Base-by-base conservation (phyloP, 2,888 invertebrate genomes). In the Volucella inanis region DNA sequence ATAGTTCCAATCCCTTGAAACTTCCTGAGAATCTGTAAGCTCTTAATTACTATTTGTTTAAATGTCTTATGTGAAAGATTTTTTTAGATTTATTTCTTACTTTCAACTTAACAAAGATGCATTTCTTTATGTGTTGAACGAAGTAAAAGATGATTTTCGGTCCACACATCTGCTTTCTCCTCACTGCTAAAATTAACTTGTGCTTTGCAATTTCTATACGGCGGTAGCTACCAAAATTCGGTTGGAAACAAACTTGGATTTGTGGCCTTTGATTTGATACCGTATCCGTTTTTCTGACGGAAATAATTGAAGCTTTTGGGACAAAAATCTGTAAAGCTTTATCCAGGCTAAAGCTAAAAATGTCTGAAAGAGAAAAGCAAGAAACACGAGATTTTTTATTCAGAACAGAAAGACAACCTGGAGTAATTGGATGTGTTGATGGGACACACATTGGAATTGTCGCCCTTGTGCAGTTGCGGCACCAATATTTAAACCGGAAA, bases 321-420 rank as follows among this genome's bases (percentile, higher is more conserved):
- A 3, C 22, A 31, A 67, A 39, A n/a, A 22, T 81, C 8, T 75
- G 75, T 47, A 14, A 55, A 14, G 49, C 54, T 12, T 81, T n/a
- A n/a, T n/a, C n/a, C n/a, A n/a, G 64, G 70, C 75, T 75, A 12
- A 64, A 64, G 38, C 11, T 70, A 10, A 8, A 68, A 8, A 68
- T 68, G 75, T 49, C 31, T 14, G 39, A 54, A 11, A 55, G 18
- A 3, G 75, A 81, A 70, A 75, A 75, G 50, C 50, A 12, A n/a
- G 14, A 75, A 47, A 61, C 79, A 47, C 68, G 65, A 45, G 41
- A 8, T 18, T 71, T 68, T 38, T 77, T 80, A 62, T 75, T 65
- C 59, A 52, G 70, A 45, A 76, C 57, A 49, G 57, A 59, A 2
- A 57, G 62, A 43, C 77, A 81, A 49, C 80, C 74, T 49, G 78